These are phyloP conservation scores for Pentalonia nigronervosa DNA, from an alignment of 1,140 invertebrate species.

Conservation along the genomic window DNA sequence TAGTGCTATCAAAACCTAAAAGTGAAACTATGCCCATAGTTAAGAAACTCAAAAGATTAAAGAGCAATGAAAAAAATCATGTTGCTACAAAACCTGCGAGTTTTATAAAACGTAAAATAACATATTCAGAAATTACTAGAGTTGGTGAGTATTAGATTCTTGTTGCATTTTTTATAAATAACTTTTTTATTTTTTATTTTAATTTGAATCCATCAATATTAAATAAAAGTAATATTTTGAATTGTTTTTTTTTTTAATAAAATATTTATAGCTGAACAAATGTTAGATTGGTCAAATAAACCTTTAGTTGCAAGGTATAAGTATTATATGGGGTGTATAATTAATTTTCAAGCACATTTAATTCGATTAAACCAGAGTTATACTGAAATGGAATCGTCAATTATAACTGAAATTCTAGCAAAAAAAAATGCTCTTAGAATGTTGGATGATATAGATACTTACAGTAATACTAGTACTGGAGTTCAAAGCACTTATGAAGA, in stretches of 20 bases:
- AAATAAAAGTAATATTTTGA: neutral
- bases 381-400: neutral
- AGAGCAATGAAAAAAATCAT: no score
- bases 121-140: conserved; percentile 12
- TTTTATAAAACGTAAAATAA: neutral
- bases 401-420: neutral
- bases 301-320: conserved; percentile 27
- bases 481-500: neutral
- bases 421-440: neutral
- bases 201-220: neutral
- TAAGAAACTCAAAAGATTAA: neutral
- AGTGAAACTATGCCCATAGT: no score
- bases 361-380: neutral
- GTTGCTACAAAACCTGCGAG: no score
- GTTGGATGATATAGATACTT: neutral
- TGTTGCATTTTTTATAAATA: neutral
- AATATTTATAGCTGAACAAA: neutral
- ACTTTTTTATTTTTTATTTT: neutral
- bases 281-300: conserved; percentile 41
- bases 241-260: neutral
- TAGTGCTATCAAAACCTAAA: neutral
- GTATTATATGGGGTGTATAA: neutral
- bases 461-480: neutral
- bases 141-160: conserved; percentile 14
- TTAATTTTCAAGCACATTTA: neutral